Base-by-base conservation (phyloP, 2,797 vertebrate genomes). In the Calcarius lapponicus region DNA sequence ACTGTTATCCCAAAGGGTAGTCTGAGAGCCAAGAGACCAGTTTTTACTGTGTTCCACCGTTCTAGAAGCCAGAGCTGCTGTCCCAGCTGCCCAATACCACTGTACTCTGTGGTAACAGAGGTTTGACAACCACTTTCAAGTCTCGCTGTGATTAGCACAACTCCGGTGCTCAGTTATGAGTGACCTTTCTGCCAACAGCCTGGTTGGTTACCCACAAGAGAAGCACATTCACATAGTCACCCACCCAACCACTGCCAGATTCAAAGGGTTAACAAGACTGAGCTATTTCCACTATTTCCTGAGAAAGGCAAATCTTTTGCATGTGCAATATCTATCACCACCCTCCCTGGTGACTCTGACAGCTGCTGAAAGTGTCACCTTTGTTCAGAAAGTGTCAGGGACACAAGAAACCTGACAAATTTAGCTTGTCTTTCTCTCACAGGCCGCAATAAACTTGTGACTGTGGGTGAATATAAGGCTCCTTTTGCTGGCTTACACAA, bases 391-490 rank as follows among this genome's bases (percentile, higher is more conserved):
- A 74, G 64, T 2, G 13, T 82, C 90, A 89, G 57, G 61, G 57
- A 83, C 65, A 69, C 28, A 48, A 47, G 75, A 69, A 92, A 65
- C 61, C 40, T 9, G 24, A 87, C 85, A 78, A 86, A 78, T 34
- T 48, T 26, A 9, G 42, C 70, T 78, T 92, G 80, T 88, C 81
- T 67, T 84, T 62, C 64, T 48, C 25, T 43, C 51, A 56, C 32
- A 80, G 72, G 61, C 16, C 57, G 51, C 45, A 82, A 74, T 20
- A 80, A 89, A 54, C 91, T 47, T 64, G 80, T 76, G 78, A 94
- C 80, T 9, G 7, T 0, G 28, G 20, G 47, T 56, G 74, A 84
- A 84, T 76, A 94, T 90, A 94, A 94, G 40, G 21, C 16, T 65
- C 72, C 21, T 51, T 61, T 58, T 54, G 29, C 20, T 25, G 61